A percentile compares a stretch with the other conserved stretches of the same genome.
Conservation (phyloP, 2,797 vertebrate genomes). For the Synanceia verrucosa region DNA sequence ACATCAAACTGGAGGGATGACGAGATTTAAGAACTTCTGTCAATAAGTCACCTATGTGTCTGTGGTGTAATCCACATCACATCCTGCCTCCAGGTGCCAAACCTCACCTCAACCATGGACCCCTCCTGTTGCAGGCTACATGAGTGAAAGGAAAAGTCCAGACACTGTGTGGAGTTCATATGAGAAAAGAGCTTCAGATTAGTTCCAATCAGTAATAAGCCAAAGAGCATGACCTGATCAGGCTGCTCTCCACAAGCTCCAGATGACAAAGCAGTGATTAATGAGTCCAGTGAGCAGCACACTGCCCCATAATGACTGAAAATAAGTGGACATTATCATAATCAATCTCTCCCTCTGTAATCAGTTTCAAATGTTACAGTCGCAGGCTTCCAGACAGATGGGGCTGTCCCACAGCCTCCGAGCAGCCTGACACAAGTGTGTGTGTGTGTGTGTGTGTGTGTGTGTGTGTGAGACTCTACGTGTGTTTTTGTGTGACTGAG, state of each 20-base stretch:
- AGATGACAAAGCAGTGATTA: constrained; percentile 34
- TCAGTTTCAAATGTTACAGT: constrained; percentile 56
- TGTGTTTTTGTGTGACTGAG: neutral
- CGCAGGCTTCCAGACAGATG: constrained; percentile 25
- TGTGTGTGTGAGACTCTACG: constrained; percentile 3
- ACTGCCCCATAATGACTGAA: constrained; percentile 6
- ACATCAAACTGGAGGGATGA: too few relatives aligned
- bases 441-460: constrained; percentile 2
- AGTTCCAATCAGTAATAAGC: neutral
- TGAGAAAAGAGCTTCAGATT: too few relatives aligned
- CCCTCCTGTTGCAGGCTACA: too few relatives aligned
- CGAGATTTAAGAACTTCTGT: too few relatives aligned
- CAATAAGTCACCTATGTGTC: too few relatives aligned
- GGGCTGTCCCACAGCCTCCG: constrained; percentile 19
- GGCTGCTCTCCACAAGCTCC: neutral
- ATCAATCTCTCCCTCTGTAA: constrained; percentile 51
- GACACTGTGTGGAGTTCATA: too few relatives aligned
- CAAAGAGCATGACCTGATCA: neutral
- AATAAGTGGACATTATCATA: constrained; percentile 36
- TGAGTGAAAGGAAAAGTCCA: too few relatives aligned
- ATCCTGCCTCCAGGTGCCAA: too few relatives aligned
- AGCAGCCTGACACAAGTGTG: neutral
- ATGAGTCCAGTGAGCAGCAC: constrained; percentile 15
- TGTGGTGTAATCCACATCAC: neutral
- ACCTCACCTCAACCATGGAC: too few relatives aligned